Conservation (phyloP, 2,797 vertebrate genomes). For the Trichosurus vulpecula region DNA sequence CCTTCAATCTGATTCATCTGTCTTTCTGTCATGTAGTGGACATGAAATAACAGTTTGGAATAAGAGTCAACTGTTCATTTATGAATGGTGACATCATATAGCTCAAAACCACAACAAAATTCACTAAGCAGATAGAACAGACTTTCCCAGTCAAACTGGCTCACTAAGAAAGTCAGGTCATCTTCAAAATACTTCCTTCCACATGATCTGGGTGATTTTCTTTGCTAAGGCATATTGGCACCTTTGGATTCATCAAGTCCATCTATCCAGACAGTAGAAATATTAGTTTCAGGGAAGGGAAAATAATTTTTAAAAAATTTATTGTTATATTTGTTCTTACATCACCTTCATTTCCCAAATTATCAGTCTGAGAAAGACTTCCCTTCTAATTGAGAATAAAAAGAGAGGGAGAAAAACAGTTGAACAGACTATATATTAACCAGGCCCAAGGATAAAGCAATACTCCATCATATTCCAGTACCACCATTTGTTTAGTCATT, state of each 20-base stretch:
- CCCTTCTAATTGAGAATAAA: not conserved
- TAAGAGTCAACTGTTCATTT: not conserved
- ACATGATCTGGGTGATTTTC: not conserved
- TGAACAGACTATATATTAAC: not conserved
- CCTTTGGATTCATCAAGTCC: not conserved
- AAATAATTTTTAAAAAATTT: not conserved
- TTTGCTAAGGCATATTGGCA: not conserved
- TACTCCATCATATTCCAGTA: not conserved
- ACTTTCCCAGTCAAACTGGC: not conserved
- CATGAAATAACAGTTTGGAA: constrained; percentile 1
- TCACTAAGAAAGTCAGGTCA: not conserved
- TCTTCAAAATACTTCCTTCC: constrained; percentile 23
- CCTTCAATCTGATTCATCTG: not conserved
- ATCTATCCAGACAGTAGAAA: not conserved
- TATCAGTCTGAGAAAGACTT: not conserved
- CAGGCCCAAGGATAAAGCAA: not conserved
- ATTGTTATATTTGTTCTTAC: not conserved
- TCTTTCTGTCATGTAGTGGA: not conserved
- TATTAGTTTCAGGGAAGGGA: constrained; percentile 19
- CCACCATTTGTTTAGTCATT: not conserved
- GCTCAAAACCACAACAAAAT: not conserved
- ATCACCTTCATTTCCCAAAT: not conserved
- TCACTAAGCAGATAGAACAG: not conserved
- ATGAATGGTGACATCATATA: not conserved
- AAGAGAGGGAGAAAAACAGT: not conserved